phyloP scores from a whole-genome alignment of 1,140 invertebrate species.

The Liolophura sinensis region DNA sequence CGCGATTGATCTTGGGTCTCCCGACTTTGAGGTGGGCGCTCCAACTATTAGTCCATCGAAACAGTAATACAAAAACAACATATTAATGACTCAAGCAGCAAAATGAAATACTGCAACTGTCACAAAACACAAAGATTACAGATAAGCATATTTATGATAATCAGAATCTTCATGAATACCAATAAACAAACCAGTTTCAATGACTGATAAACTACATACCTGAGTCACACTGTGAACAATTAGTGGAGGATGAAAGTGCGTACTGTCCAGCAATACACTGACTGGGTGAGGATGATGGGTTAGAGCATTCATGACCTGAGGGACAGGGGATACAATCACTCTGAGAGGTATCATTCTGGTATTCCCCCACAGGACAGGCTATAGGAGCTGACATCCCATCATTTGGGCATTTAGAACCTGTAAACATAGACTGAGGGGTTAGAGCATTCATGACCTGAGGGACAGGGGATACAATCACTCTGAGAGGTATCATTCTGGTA shows the following conservation, averaged over 20 bases:
- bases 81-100: too few species aligned
- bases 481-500: slow-evolving; percentile 32
- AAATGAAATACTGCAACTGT: background rate
- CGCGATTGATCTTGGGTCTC: too few species aligned
- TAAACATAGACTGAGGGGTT: slow-evolving; percentile 23
- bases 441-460: slow-evolving; percentile 44
- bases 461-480: slow-evolving; percentile 33
- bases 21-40: too few species aligned
- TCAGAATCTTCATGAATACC: background rate
- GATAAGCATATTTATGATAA: background rate
- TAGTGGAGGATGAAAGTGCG: slow-evolving; percentile 20
- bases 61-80: too few species aligned
- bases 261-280: slow-evolving; percentile 39
- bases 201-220: too few species aligned
- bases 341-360: slow-evolving; percentile 29
- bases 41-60: too few species aligned
- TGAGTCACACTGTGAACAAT: slow-evolving; percentile 38
- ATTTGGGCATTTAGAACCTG: slow-evolving; percentile 48
- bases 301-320: slow-evolving; percentile 43
- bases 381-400: slow-evolving; percentile 28
- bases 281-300: slow-evolving; percentile 30
- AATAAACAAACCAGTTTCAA: too few species aligned
- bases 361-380: slow-evolving; percentile 39
- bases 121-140: background rate
- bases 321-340: slow-evolving; percentile 37